Evolutionary conservation across 2,113 vertebrate genomes (phyloP).

Genomic region (Neolamprologus variostigma): DNA sequence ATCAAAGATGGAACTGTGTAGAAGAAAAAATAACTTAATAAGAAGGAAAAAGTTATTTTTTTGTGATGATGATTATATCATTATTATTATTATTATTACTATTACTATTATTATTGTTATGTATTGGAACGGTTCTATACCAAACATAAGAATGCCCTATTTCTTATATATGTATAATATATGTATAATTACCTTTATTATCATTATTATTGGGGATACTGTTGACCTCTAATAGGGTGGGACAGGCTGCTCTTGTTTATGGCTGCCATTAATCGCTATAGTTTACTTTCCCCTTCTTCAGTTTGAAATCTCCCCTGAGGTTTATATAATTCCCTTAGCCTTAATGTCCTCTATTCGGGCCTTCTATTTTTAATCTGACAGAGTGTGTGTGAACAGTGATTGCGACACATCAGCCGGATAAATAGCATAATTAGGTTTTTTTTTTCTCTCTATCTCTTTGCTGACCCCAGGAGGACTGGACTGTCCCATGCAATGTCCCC

Average conservation of each 20-base stretch:
- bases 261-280: slow-evolving; percentile 73
- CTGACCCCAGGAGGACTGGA: slow-evolving; percentile 49
- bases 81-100: background rate
- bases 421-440: slow-evolving; percentile 73
- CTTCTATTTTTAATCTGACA: slow-evolving; percentile 70
- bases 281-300: slow-evolving; percentile 69
- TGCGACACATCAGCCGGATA: slow-evolving; percentile 71
- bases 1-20: background rate
- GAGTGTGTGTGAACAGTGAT: slow-evolving; percentile 66
- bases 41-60: background rate
- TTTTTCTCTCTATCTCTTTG: background rate
- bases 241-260: slow-evolving; percentile 59
- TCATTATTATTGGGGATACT: slow-evolving; percentile 22
- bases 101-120: background rate
- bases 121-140: background rate
- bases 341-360: slow-evolving; percentile 70
- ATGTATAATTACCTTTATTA: background rate
- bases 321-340: slow-evolving; percentile 70
- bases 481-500: slow-evolving; percentile 55
- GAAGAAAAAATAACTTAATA: background rate
- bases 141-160: background rate
- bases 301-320: slow-evolving; percentile 70
- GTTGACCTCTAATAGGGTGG: slow-evolving; percentile 51
- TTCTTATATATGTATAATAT: background rate
- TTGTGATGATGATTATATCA: background rate